Conservation (phyloP, 2,797 vertebrate species). For the Arctocebus calabarensis region DNA sequence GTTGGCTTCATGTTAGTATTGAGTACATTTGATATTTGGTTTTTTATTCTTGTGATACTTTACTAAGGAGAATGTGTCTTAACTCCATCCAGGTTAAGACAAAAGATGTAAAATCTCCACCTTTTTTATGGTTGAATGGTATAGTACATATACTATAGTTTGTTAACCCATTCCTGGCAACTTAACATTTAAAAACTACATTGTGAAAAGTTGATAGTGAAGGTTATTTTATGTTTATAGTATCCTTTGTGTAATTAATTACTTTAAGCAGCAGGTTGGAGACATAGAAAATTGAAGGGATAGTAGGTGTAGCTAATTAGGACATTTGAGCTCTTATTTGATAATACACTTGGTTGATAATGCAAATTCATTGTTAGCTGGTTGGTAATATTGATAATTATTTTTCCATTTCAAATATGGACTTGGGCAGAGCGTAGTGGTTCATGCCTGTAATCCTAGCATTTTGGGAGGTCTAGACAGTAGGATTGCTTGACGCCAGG, state of each 20-base stretch:
- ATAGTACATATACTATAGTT: too few species aligned
- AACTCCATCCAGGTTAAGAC: too few species aligned
- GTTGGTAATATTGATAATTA: not conserved
- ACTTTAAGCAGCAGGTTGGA: not conserved
- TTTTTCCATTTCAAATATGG: constrained; percentile 43
- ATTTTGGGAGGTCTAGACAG: not conserved
- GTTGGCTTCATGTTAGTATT: too few species aligned
- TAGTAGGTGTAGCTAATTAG: not conserved
- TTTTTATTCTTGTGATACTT: too few species aligned
- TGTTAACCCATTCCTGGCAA: not conserved
- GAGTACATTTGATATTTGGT: too few species aligned
- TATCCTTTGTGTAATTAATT: constrained; percentile 4
- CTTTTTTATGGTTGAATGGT: too few species aligned
- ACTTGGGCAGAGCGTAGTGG: not conserved
- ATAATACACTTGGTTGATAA: not conserved
- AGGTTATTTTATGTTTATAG: constrained; percentile 31
- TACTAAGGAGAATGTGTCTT: too few species aligned
- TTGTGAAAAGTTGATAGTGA: not conserved
- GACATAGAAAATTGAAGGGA: not conserved
- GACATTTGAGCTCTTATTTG: constrained; percentile 1
- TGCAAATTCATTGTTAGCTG: not conserved
- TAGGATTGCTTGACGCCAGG: not conserved
- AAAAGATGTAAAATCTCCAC: too few species aligned
- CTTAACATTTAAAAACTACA: constrained; percentile 33
- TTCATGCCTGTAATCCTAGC: not conserved